These are phyloP conservation scores for Ophiodon elongatus DNA, from an alignment of 2,113 vertebrate genomes.

Conservation along the genomic window DNA sequence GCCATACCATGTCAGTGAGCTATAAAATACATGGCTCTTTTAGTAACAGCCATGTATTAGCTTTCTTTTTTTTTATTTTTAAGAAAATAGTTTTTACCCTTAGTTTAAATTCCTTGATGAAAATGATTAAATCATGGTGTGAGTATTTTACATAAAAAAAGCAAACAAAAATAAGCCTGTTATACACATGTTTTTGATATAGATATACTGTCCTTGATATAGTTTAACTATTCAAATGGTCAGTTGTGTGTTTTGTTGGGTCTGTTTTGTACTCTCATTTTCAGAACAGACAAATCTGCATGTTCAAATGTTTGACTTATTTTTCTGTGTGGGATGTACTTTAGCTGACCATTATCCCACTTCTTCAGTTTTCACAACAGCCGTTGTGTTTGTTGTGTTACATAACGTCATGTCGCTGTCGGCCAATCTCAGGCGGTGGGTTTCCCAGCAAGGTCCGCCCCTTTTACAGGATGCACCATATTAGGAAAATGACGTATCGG, in stretches of 20 bases:
- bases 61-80: slow-evolving; percentile 55
- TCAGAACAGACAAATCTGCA: slow-evolving; percentile 6
- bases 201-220: too few relatives aligned
- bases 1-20: not conserved
- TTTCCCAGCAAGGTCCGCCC: slow-evolving; percentile 83
- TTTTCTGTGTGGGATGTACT: slow-evolving; percentile 30
- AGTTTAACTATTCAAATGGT: not conserved
- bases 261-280: not conserved
- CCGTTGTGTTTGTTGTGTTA: slow-evolving; percentile 75
- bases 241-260: not conserved
- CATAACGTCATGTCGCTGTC: slow-evolving; percentile 73
- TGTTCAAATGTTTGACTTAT: slow-evolving; percentile 36
- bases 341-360: slow-evolving; percentile 53
- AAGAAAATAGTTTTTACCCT: slow-evolving; percentile 71
- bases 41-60: not conserved
- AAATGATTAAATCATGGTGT: slow-evolving; percentile 67
- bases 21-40: not conserved
- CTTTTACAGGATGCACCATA: slow-evolving; percentile 87
- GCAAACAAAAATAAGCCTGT: not conserved
- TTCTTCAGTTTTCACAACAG: slow-evolving; percentile 66
- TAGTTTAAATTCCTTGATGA: slow-evolving; percentile 54
- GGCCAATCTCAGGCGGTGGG: slow-evolving; percentile 53
- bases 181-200: not conserved
- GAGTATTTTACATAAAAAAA: slow-evolving; percentile 33
- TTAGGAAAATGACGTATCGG: slow-evolving; percentile 84